A percentile compares a stretch with the other conserved stretches of the same genome.
These are phyloP conservation scores for Drosophila mettleri DNA, from an alignment of 2,888 invertebrate species.

Conservation along the genomic window DNA sequence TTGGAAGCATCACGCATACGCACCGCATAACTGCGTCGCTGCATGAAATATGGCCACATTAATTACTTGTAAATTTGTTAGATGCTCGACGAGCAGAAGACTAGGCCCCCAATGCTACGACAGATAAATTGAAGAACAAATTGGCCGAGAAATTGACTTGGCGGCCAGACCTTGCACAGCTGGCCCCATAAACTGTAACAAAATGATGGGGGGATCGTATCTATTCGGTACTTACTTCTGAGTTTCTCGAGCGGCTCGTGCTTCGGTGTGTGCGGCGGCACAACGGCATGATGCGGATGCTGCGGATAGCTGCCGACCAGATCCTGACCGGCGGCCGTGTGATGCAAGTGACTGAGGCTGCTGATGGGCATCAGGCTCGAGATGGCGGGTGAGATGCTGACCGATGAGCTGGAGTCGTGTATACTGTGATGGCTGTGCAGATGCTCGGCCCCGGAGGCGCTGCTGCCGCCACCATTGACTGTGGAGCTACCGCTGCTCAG, in stretches of 20 bases:
- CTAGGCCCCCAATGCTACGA: constrained; percentile 28
- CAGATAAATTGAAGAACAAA: constrained; percentile 73
- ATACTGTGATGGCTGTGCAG: constrained; percentile 85
- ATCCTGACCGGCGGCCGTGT: constrained; percentile 84
- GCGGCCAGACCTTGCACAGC: constrained; percentile 25
- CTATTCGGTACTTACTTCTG: constrained; percentile 87
- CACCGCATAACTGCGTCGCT: constrained; percentile 40
- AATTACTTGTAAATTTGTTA: constrained; percentile 82
- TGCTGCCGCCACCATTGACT: constrained; percentile 81
- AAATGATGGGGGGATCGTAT: constrained; percentile 16
- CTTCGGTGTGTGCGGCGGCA: constrained; percentile 87
- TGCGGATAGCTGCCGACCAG: constrained; percentile 85
- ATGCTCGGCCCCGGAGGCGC: constrained; percentile 74
- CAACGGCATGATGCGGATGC: constrained; percentile 87
- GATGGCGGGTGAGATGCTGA: constrained; percentile 87
- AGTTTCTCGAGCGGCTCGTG: constrained; percentile 91
- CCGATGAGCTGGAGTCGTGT: constrained; percentile 87
- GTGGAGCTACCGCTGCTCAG: constrained; percentile 83
- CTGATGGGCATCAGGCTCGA: constrained; percentile 86
- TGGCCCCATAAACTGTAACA: constrained; percentile 44
- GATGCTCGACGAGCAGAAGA: constrained; percentile 43
- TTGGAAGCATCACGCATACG: constrained; percentile 51
- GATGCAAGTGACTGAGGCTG: constrained; percentile 84
- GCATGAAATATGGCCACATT: constrained; percentile 81
- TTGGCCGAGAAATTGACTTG: constrained; percentile 72